Evolutionary conservation across 1,140 invertebrate genomes (phyloP), one percentile per base, ranked within the genome.

Genomic region (Venturia canescens): DNA sequence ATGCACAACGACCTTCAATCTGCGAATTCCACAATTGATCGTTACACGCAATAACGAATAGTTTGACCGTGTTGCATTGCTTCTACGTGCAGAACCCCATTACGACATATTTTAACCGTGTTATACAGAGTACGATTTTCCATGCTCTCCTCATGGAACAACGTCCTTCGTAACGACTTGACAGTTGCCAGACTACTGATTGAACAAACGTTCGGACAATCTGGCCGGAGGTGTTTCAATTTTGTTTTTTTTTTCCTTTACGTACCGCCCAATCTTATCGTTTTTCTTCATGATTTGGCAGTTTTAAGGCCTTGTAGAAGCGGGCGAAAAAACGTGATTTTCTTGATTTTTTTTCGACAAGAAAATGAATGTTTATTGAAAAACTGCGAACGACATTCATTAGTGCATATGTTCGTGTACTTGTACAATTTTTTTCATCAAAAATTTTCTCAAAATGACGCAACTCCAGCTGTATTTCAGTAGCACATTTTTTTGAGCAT

Each of bases 211-310:
- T 72, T 18, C 67, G 82, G 78, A 80, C 83, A 81, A 57, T 57
- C 83, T 74, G 75, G 70, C 70, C 80, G 80, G 84, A 86, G 83
- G 84, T 86, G 84, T 82, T 82, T 83, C 82, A 82, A 72, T 31
- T n/a, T 70, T 34, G 34, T 70, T 70, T 31, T n/a, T 70, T 34
- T 70, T 70, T 70, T 70, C 18, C 15, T 34, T n/a, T 29, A 4
- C 26, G 23, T 67, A 26, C 63, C 63, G 15, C 26, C 26, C 4
- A 16, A 29, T 26, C 63, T 66, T 27, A 15, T 66, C 11, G n/a
- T 66, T 66, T 66, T 9, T 57, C 15, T 57, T 57, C 2, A 9
- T 9, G 38, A 44, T 9, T 6, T 34, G 7, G 7, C 31, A 34
- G 7, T 34, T 34, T 34, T n/a, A n/a, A n/a, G n/a, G n/a, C n/a